Evolutionary conservation across 2,888 invertebrate genomes (phyloP).

Genomic region (Ashinkailepas kermadecensis): DNA sequence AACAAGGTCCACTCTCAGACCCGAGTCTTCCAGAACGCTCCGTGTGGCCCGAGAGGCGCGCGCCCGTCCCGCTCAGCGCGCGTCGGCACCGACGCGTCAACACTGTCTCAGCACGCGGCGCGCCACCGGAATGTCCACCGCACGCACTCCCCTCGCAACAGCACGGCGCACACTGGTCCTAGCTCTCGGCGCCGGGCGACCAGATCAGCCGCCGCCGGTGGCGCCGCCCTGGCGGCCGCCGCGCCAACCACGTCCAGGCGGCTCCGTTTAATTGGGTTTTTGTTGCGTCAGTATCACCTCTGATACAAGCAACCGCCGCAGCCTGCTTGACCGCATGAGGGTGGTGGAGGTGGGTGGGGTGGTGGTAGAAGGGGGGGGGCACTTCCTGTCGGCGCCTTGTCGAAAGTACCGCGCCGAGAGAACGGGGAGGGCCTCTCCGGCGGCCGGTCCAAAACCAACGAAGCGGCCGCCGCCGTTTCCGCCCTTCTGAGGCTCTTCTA

Average conservation of each 20-base stretch:
- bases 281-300: neutral
- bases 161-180: neutral
- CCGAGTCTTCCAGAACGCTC: no score
- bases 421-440: neutral
- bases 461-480: no score
- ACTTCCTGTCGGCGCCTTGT: neutral
- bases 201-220: neutral
- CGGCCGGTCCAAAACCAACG: neutral
- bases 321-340: no score
- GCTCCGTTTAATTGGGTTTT: conserved; percentile 17
- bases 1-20: no score
- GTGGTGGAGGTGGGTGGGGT: neutral
- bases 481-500: no score
- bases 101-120: neutral
- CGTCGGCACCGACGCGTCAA: no score
- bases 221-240: neutral
- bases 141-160: neutral
- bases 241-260: neutral
- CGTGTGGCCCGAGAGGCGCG: no score
- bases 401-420: no score
- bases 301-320: neutral
- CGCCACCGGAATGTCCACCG: neutral
- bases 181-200: neutral
- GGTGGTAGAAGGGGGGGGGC: neutral
- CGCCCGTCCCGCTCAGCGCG: no score